Evolutionary conservation across 2,888 invertebrate species (phyloP).

Genomic region (Harpalus rufipes): DNA sequence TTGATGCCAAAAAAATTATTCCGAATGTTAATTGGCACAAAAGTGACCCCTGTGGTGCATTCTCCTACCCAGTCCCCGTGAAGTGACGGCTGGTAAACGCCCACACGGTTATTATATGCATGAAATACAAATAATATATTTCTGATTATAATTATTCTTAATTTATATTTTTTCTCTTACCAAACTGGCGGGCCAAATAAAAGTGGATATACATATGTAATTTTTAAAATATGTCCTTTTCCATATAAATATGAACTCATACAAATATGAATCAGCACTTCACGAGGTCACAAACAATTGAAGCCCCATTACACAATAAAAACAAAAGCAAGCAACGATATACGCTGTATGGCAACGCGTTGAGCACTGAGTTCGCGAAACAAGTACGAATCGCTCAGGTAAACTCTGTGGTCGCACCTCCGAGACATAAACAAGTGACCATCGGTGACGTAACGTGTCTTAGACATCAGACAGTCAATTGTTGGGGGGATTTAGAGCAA

Average conservation of each 20-base stretch:
- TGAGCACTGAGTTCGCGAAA: slow-evolving; percentile 46
- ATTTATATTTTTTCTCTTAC: not conserved
- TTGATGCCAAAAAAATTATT: no score
- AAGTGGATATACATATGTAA: slow-evolving; percentile 7
- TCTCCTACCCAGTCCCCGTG: no score
- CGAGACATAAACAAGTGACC: slow-evolving; percentile 44
- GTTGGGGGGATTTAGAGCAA: not conserved
- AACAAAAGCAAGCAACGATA: slow-evolving; percentile 37
- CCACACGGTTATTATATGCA: no score
- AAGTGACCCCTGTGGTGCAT: no score
- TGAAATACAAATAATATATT: no score
- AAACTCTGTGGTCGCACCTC: slow-evolving; percentile 33
- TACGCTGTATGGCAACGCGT: slow-evolving; percentile 29
- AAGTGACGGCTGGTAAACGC: no score
- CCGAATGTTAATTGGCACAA: no score
- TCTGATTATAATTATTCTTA: not conserved
- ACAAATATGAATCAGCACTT: slow-evolving; percentile 42
- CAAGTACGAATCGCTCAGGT: slow-evolving; percentile 44
- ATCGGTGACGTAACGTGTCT: slow-evolving; percentile 30
- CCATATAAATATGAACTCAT: slow-evolving; percentile 8
- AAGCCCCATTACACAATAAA: slow-evolving; percentile 51
- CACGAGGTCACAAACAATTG: slow-evolving; percentile 49
- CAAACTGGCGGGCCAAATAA: not conserved
- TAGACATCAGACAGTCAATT: slow-evolving; percentile 14
- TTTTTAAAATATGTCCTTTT: slow-evolving; percentile 29